A percentile compares a stretch with the other conserved stretches of the same genome.
Evolutionary conservation across 2,113 vertebrate genomes (phyloP).

Genomic region (Psilopogon haemacephalus): DNA sequence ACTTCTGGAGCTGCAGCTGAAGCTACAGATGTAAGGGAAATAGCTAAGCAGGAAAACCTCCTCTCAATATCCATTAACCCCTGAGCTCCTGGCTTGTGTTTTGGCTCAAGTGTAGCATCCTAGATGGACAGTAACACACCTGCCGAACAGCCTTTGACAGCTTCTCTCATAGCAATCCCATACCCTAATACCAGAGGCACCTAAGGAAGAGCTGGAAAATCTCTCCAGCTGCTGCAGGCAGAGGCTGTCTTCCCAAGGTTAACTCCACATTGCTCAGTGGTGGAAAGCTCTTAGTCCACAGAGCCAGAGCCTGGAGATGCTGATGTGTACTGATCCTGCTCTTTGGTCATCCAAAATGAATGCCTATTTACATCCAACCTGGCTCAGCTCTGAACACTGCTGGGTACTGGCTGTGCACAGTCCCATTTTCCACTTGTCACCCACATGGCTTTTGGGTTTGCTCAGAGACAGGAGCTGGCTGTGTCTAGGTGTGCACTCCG

Average conservation of each 20-base stretch:
- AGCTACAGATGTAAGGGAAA: not conserved
- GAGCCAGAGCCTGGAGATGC: not conserved
- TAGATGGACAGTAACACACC: not conserved
- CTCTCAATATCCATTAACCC: not conserved
- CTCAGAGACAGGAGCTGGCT: not conserved
- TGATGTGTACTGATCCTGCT: not conserved
- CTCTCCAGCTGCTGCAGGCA: not conserved
- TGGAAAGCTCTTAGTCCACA: not conserved
- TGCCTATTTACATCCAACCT: not conserved
- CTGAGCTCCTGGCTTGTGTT: not conserved
- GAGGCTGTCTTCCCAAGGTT: not conserved
- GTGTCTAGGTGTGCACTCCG: accelerated
- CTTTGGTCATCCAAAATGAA: not conserved
- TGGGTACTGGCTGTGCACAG: not conserved
- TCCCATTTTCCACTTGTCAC: not conserved
- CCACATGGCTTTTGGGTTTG: not conserved
- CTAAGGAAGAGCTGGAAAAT: not conserved
- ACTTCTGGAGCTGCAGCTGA: not conserved
- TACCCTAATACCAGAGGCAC: not conserved
- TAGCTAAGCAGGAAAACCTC: not conserved
- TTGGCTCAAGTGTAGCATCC: not conserved
- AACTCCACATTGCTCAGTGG: not conserved
- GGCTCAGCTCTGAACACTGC: not conserved
- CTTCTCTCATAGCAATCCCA: not conserved
- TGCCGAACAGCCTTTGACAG: not conserved